Base-by-base conservation (phyloP, 2,113 vertebrate species). In the Microcebus tavaratra region DNA sequence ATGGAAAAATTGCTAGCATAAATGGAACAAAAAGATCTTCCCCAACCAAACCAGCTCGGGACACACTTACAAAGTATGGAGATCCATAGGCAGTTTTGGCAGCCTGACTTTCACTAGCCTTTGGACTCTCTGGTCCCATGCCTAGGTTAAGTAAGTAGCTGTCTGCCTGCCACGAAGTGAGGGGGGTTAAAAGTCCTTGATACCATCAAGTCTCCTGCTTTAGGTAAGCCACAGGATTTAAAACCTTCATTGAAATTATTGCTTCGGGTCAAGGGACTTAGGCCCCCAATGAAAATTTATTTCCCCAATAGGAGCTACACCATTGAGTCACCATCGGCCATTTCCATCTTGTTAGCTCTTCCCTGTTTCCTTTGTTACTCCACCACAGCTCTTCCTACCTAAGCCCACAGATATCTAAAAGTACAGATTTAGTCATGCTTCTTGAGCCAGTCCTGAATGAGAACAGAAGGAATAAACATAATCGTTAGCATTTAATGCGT, bases 1-100 rank as follows among this genome's bases (percentile, higher is more conserved):
- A 36, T 86, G 45, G 63, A 89, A 97, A 96, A 80, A 59, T 75
- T 87, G 72, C 25, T 61, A 72, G 17, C 23, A 75, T 78, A 68
- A 86, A 85, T 81, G 9, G 55, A 57, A 79, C 80, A 59, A 79
- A 91, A 31, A 45, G 7, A n/a, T 79, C 63, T 91, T 86, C 34
- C 50, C 8, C 39, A 88, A 34, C 25, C 17, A 95, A 75, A 72
- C 29, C 18, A 94, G 6, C 14, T 90, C 45, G 18, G 48, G n/a
- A 68, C 3, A 68, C 29, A 83, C 34, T 89, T 92, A 59, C 3
- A 80, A 61, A 79, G 18, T 42, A 18, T 73, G 12, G 75, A 45
- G 21, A 88, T 88, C 4, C 27, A 45, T 15, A 29, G 10, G 15
- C n/a, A 86, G 59, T 55, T 11, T 86, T 42, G 50, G 36, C 50